A percentile compares a stretch with the other conserved stretches of the same genome.
Conservation (phyloP, 2,797 vertebrate genomes). For the Periophthalmus magnuspinnatus region DNA sequence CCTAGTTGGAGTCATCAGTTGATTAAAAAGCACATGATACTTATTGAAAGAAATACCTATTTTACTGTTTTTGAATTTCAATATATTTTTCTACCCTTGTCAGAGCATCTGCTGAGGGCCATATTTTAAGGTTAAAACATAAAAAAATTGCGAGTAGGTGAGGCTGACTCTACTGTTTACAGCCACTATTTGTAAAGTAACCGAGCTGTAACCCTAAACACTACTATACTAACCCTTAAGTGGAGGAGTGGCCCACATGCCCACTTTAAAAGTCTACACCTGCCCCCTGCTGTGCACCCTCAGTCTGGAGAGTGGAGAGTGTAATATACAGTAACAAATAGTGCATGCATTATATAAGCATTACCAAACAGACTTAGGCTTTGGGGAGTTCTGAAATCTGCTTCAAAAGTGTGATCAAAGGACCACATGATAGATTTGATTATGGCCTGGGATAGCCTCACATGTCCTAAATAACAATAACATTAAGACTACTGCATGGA, state of each 20-base stretch:
- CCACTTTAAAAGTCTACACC: not conserved
- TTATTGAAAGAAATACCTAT: not conserved
- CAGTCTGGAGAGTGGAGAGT: not conserved
- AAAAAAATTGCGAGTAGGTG: not conserved
- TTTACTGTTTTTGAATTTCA: not conserved
- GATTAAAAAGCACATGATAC: not conserved
- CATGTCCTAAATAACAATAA: not conserved
- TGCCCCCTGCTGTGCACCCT: not conserved
- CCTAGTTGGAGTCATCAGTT: not conserved
- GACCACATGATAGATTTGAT: not conserved
- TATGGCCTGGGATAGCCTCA: not conserved
- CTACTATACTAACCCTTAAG: not conserved
- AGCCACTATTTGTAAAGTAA: constrained; percentile 1
- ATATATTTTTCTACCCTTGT: not conserved
- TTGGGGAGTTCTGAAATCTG: constrained; percentile 24
- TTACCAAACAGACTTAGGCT: constrained; percentile 20
- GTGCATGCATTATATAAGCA: constrained; percentile 30
- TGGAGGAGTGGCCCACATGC: not conserved
- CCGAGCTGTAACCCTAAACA: not conserved
- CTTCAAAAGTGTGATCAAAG: constrained; percentile 32
- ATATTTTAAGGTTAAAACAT: not conserved
- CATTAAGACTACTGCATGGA: not conserved
- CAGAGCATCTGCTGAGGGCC: no score
- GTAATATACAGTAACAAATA: not conserved
- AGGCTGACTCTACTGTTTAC: not conserved